Conservation (phyloP, 2,113 vertebrate species). For the Ibidorhyncha struthersii region DNA sequence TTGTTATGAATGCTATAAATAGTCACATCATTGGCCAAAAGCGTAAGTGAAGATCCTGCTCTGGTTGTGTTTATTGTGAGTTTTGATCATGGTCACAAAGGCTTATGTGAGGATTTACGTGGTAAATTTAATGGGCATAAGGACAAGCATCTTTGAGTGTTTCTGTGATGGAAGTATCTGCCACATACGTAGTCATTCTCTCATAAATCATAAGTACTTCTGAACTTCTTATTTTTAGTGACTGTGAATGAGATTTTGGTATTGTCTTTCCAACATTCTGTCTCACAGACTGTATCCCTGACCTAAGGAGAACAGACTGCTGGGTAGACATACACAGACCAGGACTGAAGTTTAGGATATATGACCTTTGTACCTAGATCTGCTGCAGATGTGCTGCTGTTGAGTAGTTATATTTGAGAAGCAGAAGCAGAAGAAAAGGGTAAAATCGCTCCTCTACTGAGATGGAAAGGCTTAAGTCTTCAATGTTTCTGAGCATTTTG, state of each 20-base stretch:
- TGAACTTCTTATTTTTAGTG: not conserved
- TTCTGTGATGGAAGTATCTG: not conserved
- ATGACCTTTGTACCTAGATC: not conserved
- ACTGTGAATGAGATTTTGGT: not conserved
- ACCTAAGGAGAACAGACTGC: not conserved
- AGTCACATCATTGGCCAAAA: not conserved
- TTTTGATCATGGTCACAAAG: not conserved
- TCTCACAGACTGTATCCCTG: not conserved
- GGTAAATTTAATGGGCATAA: not conserved
- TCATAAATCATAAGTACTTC: not conserved
- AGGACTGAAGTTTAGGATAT: no score
- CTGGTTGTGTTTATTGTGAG: not conserved
- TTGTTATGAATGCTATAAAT: slow-evolving; percentile 51
- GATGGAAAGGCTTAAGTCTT: not conserved
- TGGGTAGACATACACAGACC: not conserved
- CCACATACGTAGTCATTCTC: not conserved
- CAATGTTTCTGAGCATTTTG: not conserved
- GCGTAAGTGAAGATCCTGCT: not conserved
- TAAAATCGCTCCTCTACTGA: not conserved
- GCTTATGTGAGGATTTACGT: not conserved
- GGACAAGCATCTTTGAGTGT: not conserved
- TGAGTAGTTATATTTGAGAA: not conserved
- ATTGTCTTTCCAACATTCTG: not conserved
- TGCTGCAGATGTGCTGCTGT: not conserved
- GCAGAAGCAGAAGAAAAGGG: not conserved